A percentile compares a stretch with the other conserved stretches of the same genome.
These are phyloP conservation scores for Drosophila prosaltans DNA, from an alignment of 1,140 invertebrate genomes.

Conservation along the genomic window DNA sequence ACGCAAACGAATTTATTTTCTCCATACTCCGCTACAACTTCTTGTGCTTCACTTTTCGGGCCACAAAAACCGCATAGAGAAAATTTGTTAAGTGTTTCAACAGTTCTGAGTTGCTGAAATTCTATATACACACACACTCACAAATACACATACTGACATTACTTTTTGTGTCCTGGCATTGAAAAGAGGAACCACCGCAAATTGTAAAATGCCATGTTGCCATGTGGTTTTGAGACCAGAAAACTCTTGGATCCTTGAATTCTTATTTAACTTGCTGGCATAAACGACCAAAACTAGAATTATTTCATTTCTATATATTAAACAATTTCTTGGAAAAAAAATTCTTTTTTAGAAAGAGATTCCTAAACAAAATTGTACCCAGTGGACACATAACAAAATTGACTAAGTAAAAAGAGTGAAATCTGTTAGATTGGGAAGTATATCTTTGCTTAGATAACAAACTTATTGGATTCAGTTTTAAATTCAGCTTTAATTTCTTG, in stretches of 20 bases:
- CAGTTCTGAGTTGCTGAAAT: constrained; percentile 9
- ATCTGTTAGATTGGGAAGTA: no score
- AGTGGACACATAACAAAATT: no score
- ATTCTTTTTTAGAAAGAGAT: no score
- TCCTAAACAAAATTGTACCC: no score
- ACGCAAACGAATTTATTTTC: constrained; percentile 12
- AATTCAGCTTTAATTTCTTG: no score
- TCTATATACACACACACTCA: constrained; percentile 8
- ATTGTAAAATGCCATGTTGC: constrained; percentile 9
- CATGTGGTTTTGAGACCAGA: not conserved
- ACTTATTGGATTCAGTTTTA: no score
- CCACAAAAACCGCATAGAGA: constrained; percentile 9
- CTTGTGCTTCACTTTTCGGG: not conserved
- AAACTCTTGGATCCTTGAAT: not conserved
- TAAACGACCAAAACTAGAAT: no score
- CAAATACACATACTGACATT: not conserved
- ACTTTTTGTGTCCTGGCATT: constrained; percentile 27
- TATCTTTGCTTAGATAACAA: no score
- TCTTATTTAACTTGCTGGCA: not conserved
- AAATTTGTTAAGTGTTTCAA: constrained; percentile 13
- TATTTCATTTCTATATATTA: no score
- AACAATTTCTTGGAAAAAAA: no score
- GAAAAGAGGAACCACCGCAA: constrained; percentile 1
- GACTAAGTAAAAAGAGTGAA: no score
- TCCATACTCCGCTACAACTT: not conserved